Evolutionary conservation across 2,888 invertebrate species (phyloP).

Genomic region (Pristionchus maxplancki): DNA sequence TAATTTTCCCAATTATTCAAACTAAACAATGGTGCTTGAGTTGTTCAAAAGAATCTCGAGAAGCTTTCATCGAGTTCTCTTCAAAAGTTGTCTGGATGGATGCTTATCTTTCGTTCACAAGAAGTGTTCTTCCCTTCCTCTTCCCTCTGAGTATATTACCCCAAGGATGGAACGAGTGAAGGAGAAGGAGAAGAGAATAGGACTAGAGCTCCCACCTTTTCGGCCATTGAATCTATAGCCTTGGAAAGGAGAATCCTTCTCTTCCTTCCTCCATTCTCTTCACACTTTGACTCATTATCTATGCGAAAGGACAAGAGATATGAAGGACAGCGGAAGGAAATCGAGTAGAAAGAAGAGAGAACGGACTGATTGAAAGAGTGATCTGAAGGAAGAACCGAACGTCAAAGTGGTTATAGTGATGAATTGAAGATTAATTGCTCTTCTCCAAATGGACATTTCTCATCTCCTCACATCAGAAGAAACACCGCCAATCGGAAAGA

Average conservation of each 20-base stretch:
- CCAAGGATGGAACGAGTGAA: conserved; percentile 32
- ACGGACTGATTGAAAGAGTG: neutral
- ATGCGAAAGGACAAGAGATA: conserved; percentile 34
- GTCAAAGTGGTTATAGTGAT: neutral
- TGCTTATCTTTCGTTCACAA: neutral
- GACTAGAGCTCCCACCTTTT: conserved; percentile 23
- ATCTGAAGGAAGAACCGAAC: neutral
- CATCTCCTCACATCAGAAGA: conserved; percentile 1
- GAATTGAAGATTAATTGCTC: conserved; percentile 31
- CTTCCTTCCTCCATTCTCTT: neutral
- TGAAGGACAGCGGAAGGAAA: neutral
- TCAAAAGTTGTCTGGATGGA: conserved; percentile 8
- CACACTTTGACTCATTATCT: conserved; percentile 48
- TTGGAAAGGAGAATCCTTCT: neutral
- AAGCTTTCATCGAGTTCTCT: neutral
- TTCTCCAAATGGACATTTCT: neutral
- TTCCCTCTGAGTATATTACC: conserved; percentile 36
- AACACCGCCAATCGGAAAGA: conserved; percentile 27
- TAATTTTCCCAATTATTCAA: neutral
- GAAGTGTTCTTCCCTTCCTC: conserved; percentile 31
- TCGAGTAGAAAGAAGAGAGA: neutral
- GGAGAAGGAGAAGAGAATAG: conserved; percentile 8
- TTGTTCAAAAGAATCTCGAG: neutral
- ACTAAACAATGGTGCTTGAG: neutral
- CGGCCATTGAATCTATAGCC: conserved; percentile 36